Conservation (phyloP, 2,797 vertebrate species). For the Scleropages formosus region DNA sequence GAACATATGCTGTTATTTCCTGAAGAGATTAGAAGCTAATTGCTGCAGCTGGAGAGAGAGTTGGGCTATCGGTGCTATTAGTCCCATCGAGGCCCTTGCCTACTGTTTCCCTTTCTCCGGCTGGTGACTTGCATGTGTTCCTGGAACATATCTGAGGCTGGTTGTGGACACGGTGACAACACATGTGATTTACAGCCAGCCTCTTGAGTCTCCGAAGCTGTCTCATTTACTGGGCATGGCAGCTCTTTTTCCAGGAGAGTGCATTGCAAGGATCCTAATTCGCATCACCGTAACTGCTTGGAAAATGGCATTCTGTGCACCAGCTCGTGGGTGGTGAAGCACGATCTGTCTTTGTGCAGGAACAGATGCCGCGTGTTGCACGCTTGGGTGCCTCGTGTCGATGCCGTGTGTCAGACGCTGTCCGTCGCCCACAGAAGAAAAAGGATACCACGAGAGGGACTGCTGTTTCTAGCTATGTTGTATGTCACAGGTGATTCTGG, state of each 20-base stretch:
- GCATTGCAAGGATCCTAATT: no score
- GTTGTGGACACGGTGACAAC: not conserved
- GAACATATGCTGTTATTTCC: slow-evolving; percentile 31
- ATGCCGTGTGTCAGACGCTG: no score
- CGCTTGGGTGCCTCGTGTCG: no score
- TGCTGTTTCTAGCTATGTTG: not conserved
- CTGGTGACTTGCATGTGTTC: not conserved
- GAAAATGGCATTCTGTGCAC: no score
- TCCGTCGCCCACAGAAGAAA: no score
- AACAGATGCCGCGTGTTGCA: no score
- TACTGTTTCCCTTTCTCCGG: not conserved
- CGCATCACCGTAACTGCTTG: no score
- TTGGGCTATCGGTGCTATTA: not conserved
- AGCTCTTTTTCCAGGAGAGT: no score
- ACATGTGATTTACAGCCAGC: not conserved
- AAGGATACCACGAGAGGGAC: no score
- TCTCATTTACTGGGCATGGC: not conserved
- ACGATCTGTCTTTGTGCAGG: no score
- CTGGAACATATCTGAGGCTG: not conserved
- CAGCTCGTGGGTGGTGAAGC: no score
- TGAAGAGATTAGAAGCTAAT: slow-evolving; percentile 22
- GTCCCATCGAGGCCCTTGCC: not conserved
- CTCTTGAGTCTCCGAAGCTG: not conserved
- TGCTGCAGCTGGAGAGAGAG: slow-evolving; percentile 28
- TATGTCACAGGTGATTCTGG: not conserved